Percentiles rank a stretch among this genome's conserved stretches.
phyloP scores from a whole-genome alignment of 2,888 invertebrate species.

The Mamestra brassicae region DNA sequence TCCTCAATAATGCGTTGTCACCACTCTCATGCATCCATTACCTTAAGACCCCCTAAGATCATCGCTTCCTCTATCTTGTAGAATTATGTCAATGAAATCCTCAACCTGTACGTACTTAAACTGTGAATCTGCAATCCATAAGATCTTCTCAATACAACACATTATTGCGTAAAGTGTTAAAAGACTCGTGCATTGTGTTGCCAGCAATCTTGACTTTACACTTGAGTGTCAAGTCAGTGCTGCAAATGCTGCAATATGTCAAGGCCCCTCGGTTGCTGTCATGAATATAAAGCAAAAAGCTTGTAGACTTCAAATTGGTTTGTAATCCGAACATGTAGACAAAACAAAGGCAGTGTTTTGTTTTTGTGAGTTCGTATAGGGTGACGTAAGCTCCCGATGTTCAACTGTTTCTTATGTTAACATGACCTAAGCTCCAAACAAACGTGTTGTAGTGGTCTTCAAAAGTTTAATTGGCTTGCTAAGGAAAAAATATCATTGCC shows the following conservation, averaged over 20 bases:
- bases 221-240: constrained; percentile 60
- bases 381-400: constrained; percentile 23
- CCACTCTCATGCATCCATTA: too few relatives aligned
- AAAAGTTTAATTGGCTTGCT: background rate
- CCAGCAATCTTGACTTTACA: constrained; percentile 57
- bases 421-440: background rate
- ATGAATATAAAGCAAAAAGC: constrained; percentile 54
- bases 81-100: background rate
- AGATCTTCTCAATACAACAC: constrained; percentile 17
- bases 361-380: constrained; percentile 13
- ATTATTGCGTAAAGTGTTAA: constrained; percentile 38
- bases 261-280: constrained; percentile 45
- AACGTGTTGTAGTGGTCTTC: background rate
- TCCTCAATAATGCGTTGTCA: too few relatives aligned
- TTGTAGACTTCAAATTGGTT: constrained; percentile 13
- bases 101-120: background rate
- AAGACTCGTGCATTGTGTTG: constrained; percentile 48
- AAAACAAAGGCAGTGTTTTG: constrained; percentile 26
- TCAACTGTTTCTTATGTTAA: constrained; percentile 20
- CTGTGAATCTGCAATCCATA: background rate
- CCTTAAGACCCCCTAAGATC: too few relatives aligned
- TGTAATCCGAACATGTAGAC: constrained; percentile 22
- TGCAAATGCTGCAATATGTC: constrained; percentile 62
- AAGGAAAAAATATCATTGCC: too few relatives aligned
- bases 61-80: too few relatives aligned